Evolutionary conservation across 2,113 vertebrate genomes (phyloP).

Genomic region (Catharus bicknelli): DNA sequence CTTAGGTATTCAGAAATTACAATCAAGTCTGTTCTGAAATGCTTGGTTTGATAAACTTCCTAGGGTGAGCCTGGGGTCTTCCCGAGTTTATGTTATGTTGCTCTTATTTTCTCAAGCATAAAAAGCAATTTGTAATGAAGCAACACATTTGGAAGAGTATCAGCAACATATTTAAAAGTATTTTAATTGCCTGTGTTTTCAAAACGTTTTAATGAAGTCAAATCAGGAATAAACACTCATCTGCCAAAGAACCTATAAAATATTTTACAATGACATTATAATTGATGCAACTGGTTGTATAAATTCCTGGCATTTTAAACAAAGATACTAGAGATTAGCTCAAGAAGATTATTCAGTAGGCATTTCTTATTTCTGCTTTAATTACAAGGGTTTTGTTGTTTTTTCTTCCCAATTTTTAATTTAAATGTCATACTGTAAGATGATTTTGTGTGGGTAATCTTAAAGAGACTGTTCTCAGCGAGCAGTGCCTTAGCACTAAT

Average conservation of each 20-base stretch:
- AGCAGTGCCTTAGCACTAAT: not conserved
- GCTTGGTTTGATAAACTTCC: not conserved
- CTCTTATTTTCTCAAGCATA: not conserved
- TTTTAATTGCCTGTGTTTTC: slow-evolving; percentile 27
- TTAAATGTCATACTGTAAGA: slow-evolving; percentile 17
- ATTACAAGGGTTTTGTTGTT: not conserved
- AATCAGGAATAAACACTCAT: slow-evolving; percentile 38
- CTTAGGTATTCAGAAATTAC: not conserved
- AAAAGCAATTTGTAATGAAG: slow-evolving; percentile 7
- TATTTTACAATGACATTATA: slow-evolving; percentile 44
- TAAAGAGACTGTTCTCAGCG: not conserved
- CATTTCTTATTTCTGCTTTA: slow-evolving; percentile 25
- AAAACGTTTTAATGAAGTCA: slow-evolving; percentile 40
- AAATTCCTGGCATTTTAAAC: slow-evolving; percentile 32
- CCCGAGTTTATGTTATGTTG: not conserved
- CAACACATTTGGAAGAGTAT: not conserved
- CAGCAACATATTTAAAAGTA: slow-evolving; percentile 1
- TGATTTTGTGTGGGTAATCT: slow-evolving; percentile 33
- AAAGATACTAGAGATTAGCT: slow-evolving; percentile 24
- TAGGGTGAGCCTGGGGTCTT: not conserved
- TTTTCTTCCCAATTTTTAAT: not conserved
- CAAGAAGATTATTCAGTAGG: not conserved
- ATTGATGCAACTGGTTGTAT: slow-evolving; percentile 26
- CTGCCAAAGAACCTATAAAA: slow-evolving; percentile 27
- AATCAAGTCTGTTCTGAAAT: not conserved